These are phyloP conservation scores for Troides aeacus DNA, from an alignment of 2,888 invertebrate genomes.

Conservation along the genomic window DNA sequence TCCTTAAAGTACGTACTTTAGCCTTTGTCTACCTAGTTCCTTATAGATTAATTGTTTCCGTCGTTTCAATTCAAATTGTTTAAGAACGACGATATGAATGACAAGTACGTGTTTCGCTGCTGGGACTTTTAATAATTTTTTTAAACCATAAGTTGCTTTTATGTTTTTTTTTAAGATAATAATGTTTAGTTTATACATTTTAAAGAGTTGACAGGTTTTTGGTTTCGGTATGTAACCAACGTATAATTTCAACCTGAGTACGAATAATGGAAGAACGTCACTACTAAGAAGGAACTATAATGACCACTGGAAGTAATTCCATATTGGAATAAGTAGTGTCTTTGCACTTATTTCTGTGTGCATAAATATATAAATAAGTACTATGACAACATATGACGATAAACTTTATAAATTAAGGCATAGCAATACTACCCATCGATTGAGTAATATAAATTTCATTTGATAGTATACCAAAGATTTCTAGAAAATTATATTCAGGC, in stretches of 20 bases:
- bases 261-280: too few species aligned
- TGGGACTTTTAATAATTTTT: constrained; percentile 1
- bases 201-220: constrained; percentile 8
- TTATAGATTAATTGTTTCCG: constrained; percentile 16
- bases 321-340: too few species aligned
- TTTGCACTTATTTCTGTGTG: too few species aligned
- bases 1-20: constrained; percentile 23
- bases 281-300: too few species aligned
- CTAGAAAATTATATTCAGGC: too few species aligned
- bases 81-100: constrained; percentile 6
- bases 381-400: too few species aligned
- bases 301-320: too few species aligned
- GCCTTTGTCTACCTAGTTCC: constrained; percentile 12
- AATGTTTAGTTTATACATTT: constrained; percentile 16
- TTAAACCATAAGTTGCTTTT: constrained; percentile 13
- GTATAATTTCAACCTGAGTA: neutral
- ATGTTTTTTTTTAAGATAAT: constrained; percentile 29
- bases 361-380: too few species aligned
- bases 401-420: too few species aligned
- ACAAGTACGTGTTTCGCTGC: constrained; percentile 5
- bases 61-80: constrained; percentile 14
- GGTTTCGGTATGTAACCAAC: neutral
- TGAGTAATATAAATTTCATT: too few species aligned
- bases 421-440: too few species aligned
- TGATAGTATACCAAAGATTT: too few species aligned